Percentiles rank a stretch among this genome's conserved stretches.
phyloP scores from a whole-genome alignment of 2,888 invertebrate genomes.

The Heliconius cydno region DNA sequence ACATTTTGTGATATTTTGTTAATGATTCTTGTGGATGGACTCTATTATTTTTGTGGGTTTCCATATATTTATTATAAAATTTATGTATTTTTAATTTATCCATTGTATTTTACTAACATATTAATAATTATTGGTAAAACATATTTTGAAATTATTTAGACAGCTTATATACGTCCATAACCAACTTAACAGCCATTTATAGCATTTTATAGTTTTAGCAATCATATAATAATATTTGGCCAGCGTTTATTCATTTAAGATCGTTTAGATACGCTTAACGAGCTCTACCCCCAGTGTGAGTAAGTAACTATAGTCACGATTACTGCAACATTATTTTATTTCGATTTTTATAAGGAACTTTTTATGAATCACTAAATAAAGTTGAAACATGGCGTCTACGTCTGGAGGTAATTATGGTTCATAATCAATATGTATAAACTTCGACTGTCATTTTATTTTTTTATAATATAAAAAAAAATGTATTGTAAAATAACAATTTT shows the following conservation, averaged over 20 bases:
- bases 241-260: constrained; percentile 50
- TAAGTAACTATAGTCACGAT: constrained; percentile 73
- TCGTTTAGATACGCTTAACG: constrained; percentile 59
- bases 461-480: too few species aligned
- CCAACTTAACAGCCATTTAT: constrained; percentile 7
- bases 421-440: not conserved
- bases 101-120: not conserved
- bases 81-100: not conserved
- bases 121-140: not conserved
- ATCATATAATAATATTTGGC: constrained; percentile 38
- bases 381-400: constrained; percentile 23
- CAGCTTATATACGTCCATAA: not conserved
- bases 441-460: not conserved
- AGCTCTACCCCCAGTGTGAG: constrained; percentile 66
- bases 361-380: constrained; percentile 35
- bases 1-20: not conserved
- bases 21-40: not conserved
- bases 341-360: constrained; percentile 29
- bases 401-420: not conserved
- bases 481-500: too few species aligned
- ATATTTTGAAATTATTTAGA: not conserved
- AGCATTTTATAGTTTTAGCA: constrained; percentile 15
- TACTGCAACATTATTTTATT: constrained; percentile 37
- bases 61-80: not conserved
- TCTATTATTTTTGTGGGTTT: not conserved